These are phyloP conservation scores for Dufourea novaeangliae DNA, from an alignment of 1,140 invertebrate genomes.

Conservation along the genomic window DNA sequence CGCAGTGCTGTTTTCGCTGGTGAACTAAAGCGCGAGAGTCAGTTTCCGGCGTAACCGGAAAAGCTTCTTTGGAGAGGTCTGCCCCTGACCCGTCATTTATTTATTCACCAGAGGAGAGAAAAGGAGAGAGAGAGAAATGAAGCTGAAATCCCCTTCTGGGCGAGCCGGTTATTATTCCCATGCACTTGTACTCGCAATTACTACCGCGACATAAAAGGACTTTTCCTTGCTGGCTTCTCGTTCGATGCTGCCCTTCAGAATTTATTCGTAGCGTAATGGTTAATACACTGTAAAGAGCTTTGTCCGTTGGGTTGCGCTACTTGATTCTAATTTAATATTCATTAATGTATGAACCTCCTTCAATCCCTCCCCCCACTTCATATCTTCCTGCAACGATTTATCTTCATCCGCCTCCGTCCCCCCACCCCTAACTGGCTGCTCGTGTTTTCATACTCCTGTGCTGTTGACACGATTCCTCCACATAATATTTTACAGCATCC, in stretches of 20 bases:
- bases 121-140: neutral
- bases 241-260: too few relatives aligned
- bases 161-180: constrained; percentile 10
- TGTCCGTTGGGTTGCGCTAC: neutral
- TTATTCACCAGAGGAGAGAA: neutral
- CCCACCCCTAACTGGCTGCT: too few relatives aligned
- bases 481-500: neutral
- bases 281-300: neutral
- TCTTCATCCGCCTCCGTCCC: too few relatives aligned
- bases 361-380: neutral
- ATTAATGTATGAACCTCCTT: neutral
- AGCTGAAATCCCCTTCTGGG: constrained; percentile 23
- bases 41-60: constrained; percentile 10
- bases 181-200: constrained; percentile 22
- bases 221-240: neutral
- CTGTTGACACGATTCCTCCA: neutral
- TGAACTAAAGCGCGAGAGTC: too few relatives aligned
- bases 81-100: constrained; percentile 37
- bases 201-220: neutral
- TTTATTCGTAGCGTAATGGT: neutral
- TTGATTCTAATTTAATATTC: neutral
- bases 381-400: too few relatives aligned
- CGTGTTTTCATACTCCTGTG: too few relatives aligned
- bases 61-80: neutral
- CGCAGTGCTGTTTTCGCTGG: too few relatives aligned